Evolutionary conservation across 2,888 invertebrate genomes (phyloP).

Genomic region (Papilio gigon): DNA sequence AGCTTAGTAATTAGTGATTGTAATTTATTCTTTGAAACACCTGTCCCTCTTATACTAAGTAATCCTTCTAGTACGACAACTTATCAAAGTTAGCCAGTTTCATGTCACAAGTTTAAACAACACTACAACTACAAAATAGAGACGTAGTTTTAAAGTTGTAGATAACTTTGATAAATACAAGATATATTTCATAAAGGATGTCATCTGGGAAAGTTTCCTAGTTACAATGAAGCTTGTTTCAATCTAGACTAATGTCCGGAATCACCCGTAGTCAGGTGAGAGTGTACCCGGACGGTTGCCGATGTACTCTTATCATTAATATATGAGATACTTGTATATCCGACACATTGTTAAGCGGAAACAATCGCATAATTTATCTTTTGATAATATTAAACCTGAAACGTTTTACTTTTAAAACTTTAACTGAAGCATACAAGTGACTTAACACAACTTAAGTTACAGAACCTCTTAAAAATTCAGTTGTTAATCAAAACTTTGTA

Average conservation of each 20-base stretch:
- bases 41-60: too few relatives aligned
- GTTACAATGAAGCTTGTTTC: slow-evolving; percentile 40
- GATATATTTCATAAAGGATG: slow-evolving; percentile 9
- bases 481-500: slow-evolving; percentile 52
- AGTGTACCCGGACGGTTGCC: slow-evolving; percentile 36
- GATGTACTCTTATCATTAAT: slow-evolving; percentile 32
- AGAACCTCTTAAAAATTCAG: slow-evolving; percentile 50
- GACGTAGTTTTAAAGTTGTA: too few relatives aligned
- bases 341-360: slow-evolving; percentile 35
- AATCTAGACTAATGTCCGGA: slow-evolving; percentile 63
- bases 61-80: too few relatives aligned
- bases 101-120: too few relatives aligned
- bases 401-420: too few relatives aligned
- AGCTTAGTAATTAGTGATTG: too few relatives aligned
- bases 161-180: too few relatives aligned
- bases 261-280: slow-evolving; percentile 49
- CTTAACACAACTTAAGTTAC: slow-evolving; percentile 3
- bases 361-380: background rate
- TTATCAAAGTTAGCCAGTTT: too few relatives aligned
- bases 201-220: slow-evolving; percentile 49
- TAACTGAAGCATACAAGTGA: background rate
- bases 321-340: slow-evolving; percentile 30
- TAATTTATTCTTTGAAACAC: too few relatives aligned
- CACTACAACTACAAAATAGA: too few relatives aligned
- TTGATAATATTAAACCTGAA: too few relatives aligned